Conservation (phyloP, 2,888 invertebrate genomes). For the Pteria penguin region DNA sequence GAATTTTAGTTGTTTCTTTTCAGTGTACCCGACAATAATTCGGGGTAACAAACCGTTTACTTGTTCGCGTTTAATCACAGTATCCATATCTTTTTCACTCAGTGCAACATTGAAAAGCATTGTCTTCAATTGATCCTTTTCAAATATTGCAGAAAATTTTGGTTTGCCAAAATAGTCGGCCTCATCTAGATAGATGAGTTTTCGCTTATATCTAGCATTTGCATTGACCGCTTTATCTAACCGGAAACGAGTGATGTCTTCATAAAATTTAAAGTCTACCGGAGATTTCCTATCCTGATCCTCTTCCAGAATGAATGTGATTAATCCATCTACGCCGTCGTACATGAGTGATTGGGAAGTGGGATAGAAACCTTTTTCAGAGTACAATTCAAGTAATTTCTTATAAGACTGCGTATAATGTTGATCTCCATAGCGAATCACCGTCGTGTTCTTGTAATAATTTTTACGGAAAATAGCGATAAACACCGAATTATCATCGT, state of each 20-base stretch:
- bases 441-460: constrained; percentile 58
- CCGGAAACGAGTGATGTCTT: constrained; percentile 57
- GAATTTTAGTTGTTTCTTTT: constrained; percentile 53
- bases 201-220: constrained; percentile 58
- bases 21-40: constrained; percentile 67
- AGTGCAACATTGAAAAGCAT: constrained; percentile 68
- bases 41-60: constrained; percentile 63
- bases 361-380: constrained; percentile 68
- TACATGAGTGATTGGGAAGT: constrained; percentile 69
- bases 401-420: constrained; percentile 71
- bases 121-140: constrained; percentile 55
- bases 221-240: constrained; percentile 59
- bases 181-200: constrained; percentile 69
- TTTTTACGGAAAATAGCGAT: constrained; percentile 68
- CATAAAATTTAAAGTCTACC: constrained; percentile 62
- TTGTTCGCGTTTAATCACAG: constrained; percentile 56
- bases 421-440: constrained; percentile 68
- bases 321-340: constrained; percentile 62
- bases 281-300: constrained; percentile 48
- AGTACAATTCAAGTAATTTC: constrained; percentile 66
- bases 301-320: constrained; percentile 71
- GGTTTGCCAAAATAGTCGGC: constrained; percentile 65
- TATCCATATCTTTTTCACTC: constrained; percentile 50
- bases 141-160: constrained; percentile 73
- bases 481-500: constrained; percentile 58